Evolutionary conservation across 2,888 invertebrate genomes (phyloP).

Genomic region (Diaphora mendica): DNA sequence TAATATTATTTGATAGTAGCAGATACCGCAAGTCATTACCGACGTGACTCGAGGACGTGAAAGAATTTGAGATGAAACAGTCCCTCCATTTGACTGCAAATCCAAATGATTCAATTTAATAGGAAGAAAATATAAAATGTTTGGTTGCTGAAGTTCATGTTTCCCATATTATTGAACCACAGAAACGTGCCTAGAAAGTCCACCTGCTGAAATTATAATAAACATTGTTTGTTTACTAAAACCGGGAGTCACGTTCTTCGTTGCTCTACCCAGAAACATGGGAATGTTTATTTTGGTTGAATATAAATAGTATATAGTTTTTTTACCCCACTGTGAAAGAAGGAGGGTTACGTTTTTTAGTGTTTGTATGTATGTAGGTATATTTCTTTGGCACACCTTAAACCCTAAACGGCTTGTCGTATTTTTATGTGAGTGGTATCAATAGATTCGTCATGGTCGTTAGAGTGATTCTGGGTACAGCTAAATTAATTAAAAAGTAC

Average conservation of each 20-base stretch:
- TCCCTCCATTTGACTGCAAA: slow-evolving; percentile 24
- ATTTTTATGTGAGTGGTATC: too few species aligned
- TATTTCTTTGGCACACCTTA: too few species aligned
- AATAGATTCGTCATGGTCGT: too few species aligned
- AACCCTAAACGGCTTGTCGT: too few species aligned
- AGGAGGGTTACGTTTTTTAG: too few species aligned
- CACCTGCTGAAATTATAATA: slow-evolving; percentile 64
- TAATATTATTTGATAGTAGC: slow-evolving; percentile 46
- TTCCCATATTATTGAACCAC: slow-evolving; percentile 42
- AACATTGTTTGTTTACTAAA: slow-evolving; percentile 60
- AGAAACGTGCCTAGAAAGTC: slow-evolving; percentile 60
- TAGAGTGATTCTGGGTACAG: too few species aligned
- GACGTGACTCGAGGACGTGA: slow-evolving; percentile 59
- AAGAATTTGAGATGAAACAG: slow-evolving; percentile 51
- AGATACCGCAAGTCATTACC: slow-evolving; percentile 55
- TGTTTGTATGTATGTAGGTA: too few species aligned
- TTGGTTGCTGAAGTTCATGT: slow-evolving; percentile 25
- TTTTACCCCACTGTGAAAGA: too few species aligned
- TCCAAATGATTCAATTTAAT: slow-evolving; percentile 19
- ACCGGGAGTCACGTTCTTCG: slow-evolving; percentile 59
- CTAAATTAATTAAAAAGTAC: too few species aligned
- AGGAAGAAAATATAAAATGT: slow-evolving; percentile 8
- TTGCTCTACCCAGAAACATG: slow-evolving; percentile 54
- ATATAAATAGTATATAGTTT: slow-evolving; percentile 49
- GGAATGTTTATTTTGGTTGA: slow-evolving; percentile 54